phyloP scores from a whole-genome alignment of 1,140 invertebrate species.

The Achroia grisella region DNA sequence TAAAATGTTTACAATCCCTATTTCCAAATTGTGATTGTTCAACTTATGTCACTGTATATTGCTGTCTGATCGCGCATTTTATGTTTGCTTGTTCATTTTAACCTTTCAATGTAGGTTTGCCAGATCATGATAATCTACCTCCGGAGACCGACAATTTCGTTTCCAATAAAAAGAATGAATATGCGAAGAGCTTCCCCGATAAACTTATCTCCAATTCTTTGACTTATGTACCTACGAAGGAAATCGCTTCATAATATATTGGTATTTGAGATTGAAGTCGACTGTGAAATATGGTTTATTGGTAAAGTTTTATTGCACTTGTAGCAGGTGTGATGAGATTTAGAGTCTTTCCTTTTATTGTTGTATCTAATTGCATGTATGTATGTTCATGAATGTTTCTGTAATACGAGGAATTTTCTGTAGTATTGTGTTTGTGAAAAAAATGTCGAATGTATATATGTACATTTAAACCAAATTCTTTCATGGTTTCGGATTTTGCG shows the following conservation, averaged over 20 bases:
- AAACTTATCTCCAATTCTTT: slow-evolving; percentile 57
- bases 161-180: slow-evolving; percentile 48
- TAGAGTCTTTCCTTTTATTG: slow-evolving; percentile 20
- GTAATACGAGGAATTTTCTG: too few relatives aligned
- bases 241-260: slow-evolving; percentile 66
- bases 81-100: not conserved
- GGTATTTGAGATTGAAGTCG: slow-evolving; percentile 65
- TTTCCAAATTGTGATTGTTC: not conserved
- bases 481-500: too few relatives aligned
- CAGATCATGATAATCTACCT: too few relatives aligned
- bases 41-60: not conserved
- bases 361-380: not conserved
- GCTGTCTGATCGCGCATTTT: not conserved
- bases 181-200: slow-evolving; percentile 39
- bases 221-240: slow-evolving; percentile 50
- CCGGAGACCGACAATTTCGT: not conserved
- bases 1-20: slow-evolving; percentile 4
- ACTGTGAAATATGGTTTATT: slow-evolving; percentile 68
- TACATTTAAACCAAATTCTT: too few relatives aligned
- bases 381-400: too few relatives aligned
- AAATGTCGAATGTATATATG: too few relatives aligned
- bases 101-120: too few relatives aligned
- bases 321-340: slow-evolving; percentile 55
- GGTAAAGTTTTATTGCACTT: slow-evolving; percentile 69
- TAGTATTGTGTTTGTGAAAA: not conserved